Evolutionary conservation across 2,113 vertebrate species (phyloP).

Genomic region (Propithecus coquereli): DNA sequence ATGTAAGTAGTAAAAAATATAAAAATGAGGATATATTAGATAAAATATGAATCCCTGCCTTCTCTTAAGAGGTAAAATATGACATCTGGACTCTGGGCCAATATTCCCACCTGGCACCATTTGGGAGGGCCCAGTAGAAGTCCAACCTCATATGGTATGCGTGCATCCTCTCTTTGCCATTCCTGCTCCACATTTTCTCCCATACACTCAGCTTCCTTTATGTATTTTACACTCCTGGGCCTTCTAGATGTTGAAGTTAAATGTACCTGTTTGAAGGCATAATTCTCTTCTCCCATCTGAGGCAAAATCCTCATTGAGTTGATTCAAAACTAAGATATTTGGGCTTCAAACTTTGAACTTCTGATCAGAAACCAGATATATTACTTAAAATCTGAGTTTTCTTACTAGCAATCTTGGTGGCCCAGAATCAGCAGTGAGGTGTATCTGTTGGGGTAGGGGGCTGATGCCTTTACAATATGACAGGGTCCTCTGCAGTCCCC

Average conservation of each 20-base stretch:
- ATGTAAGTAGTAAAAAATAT: background rate
- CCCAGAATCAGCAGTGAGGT: background rate
- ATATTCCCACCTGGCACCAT: background rate
- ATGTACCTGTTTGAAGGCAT: background rate
- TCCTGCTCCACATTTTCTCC: background rate
- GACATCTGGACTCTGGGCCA: background rate
- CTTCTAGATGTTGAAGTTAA: background rate
- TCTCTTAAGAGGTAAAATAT: background rate
- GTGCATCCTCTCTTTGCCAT: background rate
- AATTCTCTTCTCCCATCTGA: background rate
- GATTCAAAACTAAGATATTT: background rate
- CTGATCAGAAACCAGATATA: background rate
- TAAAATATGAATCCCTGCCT: background rate
- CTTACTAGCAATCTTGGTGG: background rate
- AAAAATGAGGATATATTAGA: background rate
- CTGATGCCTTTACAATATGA: background rate
- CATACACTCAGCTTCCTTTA: background rate
- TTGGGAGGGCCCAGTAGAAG: background rate
- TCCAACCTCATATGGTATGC: no score
- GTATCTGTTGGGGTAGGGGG: background rate
- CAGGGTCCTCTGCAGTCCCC: background rate
- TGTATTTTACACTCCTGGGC: background rate
- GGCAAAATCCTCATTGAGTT: background rate
- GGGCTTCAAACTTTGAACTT: background rate
- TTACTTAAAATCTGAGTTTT: background rate